Conservation (phyloP, 2,797 vertebrate species). For the Rhabdomys pumilio region DNA sequence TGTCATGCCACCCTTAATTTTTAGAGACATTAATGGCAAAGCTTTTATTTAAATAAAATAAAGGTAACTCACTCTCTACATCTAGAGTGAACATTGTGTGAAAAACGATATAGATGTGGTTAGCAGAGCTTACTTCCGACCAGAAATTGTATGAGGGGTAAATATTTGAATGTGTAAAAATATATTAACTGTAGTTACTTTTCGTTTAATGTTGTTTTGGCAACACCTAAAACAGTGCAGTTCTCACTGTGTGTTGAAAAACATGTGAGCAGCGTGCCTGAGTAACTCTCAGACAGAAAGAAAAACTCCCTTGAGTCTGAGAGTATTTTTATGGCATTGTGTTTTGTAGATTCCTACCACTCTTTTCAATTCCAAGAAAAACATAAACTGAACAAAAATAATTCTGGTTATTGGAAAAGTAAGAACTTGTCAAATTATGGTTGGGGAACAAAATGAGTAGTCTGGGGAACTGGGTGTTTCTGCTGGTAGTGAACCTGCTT, state of each 20-base stretch:
- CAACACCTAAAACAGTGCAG: not conserved
- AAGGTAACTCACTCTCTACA: not conserved
- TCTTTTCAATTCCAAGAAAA: constrained; percentile 62
- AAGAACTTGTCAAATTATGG: constrained; percentile 17
- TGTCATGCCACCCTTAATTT: not conserved
- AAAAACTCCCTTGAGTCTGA: not conserved
- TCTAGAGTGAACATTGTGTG: not conserved
- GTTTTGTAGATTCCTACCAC: not conserved
- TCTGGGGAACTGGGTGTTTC: not conserved
- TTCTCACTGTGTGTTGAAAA: not conserved
- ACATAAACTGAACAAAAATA: constrained; percentile 21
- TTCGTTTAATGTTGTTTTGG: not conserved
- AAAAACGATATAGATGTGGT: not conserved
- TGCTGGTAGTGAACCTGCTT: not conserved
- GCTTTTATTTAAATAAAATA: too few species aligned
- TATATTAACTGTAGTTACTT: not conserved
- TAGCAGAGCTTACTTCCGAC: not conserved
- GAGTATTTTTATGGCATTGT: not conserved
- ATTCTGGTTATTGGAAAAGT: constrained; percentile 59
- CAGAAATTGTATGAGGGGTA: not conserved
- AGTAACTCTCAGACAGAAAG: not conserved
- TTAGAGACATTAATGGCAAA: not conserved
- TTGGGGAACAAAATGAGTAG: constrained; percentile 29
- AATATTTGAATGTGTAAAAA: not conserved
- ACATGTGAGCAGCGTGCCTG: not conserved